Evolutionary conservation across 2,113 vertebrate species (phyloP), one percentile per base, ranked within the genome.

Genomic region (Steatornis caripensis): DNA sequence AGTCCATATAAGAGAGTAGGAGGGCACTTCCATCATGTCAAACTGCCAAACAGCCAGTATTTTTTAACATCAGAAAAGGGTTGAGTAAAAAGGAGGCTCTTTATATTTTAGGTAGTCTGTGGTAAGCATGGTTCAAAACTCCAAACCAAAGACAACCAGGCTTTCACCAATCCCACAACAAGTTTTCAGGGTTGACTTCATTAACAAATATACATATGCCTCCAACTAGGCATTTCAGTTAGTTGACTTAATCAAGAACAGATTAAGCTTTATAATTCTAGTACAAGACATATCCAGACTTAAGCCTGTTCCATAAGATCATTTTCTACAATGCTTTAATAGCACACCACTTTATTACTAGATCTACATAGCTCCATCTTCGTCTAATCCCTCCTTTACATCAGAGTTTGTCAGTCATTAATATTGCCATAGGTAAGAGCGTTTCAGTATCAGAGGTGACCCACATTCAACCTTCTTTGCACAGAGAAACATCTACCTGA

Each of bases 161-260:
- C 94, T 95, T 97, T 97, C 97, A 98, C 96, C 92, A 97, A 97
- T 96, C 97, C 98, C 98, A 98, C 98, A 98, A 98, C 97, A 98
- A 98, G 97, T 98, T 97, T 98, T 97, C 93, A 97, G 96, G 96
- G 94, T 87, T 95, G 91, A 97, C 95, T 98, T 97, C 88, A 93
- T 96, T 89, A 93, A 79, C 84, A 98, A 98, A 98, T 94, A 97
- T 22, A 97, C 90, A 94, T 79, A 97, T 94, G 77, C 92, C 95
- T 98, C 96, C 98, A 98, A 97, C 96, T 98, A 98, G 98, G 70
- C 94, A 95, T 83, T 93, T 97, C 89, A 89, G 95, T 87, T 90
- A 82, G 69, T 54, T 90, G 83, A 94, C 93, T 97, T 89, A 93
- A 95, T 95, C 92, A 97, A 98, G 72, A 97, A 93, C 77, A 97